These are phyloP conservation scores for Lomographa bimaculata DNA, from an alignment of 2,888 invertebrate genomes.

Conservation along the genomic window DNA sequence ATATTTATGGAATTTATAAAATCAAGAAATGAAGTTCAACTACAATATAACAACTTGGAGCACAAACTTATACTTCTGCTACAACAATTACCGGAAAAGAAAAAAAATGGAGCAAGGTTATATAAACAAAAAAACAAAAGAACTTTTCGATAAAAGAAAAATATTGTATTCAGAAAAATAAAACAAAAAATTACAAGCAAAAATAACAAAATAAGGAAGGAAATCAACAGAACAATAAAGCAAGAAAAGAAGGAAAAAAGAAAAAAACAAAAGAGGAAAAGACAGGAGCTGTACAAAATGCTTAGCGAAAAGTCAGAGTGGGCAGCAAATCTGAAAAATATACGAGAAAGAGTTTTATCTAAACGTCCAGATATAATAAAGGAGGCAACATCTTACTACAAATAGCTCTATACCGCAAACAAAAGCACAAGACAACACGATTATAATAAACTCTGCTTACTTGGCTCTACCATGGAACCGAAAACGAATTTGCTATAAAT, in stretches of 20 bases:
- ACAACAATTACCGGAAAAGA: constrained; percentile 3
- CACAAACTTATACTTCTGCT: neutral
- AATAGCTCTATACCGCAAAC: constrained; percentile 7
- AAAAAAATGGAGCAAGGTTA: neutral
- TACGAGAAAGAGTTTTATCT: neutral
- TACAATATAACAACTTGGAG: too few relatives aligned
- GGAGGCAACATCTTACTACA: neutral
- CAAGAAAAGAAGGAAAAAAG: neutral
- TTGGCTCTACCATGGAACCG: too few relatives aligned
- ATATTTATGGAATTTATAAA: too few relatives aligned
- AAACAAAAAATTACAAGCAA: neutral
- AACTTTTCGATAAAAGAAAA: neutral
- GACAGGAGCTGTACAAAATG: neutral
- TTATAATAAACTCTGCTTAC: neutral
- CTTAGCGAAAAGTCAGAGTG: neutral
- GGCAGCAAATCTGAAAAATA: neutral
- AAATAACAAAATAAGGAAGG: neutral
- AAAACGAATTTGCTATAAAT: too few relatives aligned
- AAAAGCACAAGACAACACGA: neutral
- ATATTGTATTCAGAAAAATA: neutral
- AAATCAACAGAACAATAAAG: neutral
- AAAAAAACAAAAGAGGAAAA: neutral
- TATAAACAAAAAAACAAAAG: neutral
- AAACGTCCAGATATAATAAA: constrained; percentile 2
- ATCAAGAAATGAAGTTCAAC: too few relatives aligned